These are phyloP conservation scores for Microcebus tavaratra DNA, from an alignment of 2,113 vertebrate species.

Conservation along the genomic window DNA sequence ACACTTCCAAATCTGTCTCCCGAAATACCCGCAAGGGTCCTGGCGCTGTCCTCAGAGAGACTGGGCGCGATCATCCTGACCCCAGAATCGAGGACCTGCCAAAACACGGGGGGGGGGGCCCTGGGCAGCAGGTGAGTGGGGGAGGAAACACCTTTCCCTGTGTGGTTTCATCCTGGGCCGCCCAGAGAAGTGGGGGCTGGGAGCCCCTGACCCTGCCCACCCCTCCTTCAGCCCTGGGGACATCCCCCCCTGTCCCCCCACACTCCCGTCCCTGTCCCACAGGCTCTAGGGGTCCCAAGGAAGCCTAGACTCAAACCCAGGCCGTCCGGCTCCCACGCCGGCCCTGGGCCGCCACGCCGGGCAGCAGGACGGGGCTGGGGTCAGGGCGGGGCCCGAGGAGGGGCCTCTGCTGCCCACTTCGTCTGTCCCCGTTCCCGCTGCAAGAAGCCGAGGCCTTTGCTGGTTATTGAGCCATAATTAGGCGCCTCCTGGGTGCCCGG, in stretches of 20 bases:
- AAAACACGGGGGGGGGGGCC: fast-evolving
- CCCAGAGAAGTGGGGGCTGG: not conserved
- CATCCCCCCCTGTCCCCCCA: not conserved
- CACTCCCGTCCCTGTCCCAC: not conserved
- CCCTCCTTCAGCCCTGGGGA: not conserved
- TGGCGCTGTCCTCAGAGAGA: fast-evolving
- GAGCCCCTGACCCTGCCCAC: not conserved
- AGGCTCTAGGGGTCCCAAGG: not conserved
- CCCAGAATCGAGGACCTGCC: not conserved
- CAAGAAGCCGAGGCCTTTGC: too few relatives aligned
- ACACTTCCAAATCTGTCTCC: not conserved
- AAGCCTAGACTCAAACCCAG: not conserved
- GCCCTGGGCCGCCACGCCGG: not conserved
- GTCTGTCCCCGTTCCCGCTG: too few relatives aligned
- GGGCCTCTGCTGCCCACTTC: too few relatives aligned
- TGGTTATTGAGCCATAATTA: not conserved
- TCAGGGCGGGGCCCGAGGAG: not conserved
- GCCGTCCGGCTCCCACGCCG: not conserved
- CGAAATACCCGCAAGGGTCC: fast-evolving
- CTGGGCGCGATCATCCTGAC: not conserved
- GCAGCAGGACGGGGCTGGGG: not conserved
- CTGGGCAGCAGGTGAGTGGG: fast-evolving
- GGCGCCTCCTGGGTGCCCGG: not conserved
- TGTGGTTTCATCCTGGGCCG: not conserved
- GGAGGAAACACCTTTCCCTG: fast-evolving